Evolutionary conservation across 2,113 vertebrate species (phyloP).

Genomic region (Sialia sialis): DNA sequence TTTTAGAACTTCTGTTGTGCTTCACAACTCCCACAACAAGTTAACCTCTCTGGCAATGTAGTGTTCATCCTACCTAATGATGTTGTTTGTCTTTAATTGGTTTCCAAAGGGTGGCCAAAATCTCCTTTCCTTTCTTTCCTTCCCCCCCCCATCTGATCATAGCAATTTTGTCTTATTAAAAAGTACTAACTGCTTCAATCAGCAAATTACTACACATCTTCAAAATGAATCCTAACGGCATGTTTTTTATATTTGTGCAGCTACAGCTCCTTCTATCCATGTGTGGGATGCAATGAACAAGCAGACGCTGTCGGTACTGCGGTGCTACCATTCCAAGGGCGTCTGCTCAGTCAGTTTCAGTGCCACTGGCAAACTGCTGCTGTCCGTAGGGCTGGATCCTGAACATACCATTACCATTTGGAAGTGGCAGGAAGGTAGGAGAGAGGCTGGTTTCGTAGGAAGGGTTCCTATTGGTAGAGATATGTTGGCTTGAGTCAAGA

Average conservation of each 20-base stretch:
- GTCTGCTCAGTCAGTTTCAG: slow-evolving; percentile 98
- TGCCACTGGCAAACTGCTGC: slow-evolving; percentile 92
- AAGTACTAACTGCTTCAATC: neutral
- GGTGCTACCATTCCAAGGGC: slow-evolving; percentile 90
- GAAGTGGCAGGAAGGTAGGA: slow-evolving; percentile 97
- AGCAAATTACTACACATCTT: neutral
- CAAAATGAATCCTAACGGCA: neutral
- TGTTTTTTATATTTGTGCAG: slow-evolving; percentile 64
- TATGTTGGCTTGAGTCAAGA: neutral
- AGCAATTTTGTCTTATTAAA: neutral
- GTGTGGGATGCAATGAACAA: slow-evolving; percentile 97
- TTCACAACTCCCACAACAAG: neutral
- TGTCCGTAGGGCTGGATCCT: slow-evolving; percentile 90
- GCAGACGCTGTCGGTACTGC: slow-evolving; percentile 89
- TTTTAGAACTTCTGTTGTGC: neutral
- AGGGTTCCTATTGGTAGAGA: neutral
- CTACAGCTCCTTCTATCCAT: slow-evolving; percentile 92
- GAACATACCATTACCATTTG: slow-evolving; percentile 95
- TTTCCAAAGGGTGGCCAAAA: neutral
- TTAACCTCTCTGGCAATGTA: neutral
- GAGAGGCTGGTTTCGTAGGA: neutral
- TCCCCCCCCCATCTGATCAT: neutral
- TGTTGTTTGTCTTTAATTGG: neutral
- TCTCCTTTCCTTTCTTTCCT: neutral
- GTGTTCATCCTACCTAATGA: neutral